Conservation (phyloP, 1,140 invertebrate genomes). For the Magallana gigas region DNA sequence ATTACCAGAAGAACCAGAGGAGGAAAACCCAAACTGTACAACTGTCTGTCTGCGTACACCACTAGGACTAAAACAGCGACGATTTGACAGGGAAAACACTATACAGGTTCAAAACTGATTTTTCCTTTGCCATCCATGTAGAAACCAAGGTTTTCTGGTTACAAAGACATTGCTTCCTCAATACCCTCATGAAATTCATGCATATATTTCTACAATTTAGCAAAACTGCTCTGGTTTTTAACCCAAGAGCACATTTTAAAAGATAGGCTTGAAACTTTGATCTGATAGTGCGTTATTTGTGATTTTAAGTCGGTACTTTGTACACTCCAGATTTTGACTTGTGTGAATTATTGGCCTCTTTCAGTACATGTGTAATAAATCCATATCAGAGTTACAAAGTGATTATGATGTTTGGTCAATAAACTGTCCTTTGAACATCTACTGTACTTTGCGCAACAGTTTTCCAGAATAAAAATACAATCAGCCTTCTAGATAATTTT, state of each 20-base stretch:
- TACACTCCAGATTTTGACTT: conserved; percentile 12
- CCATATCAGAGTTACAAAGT: too few relatives aligned
- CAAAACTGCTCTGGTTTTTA: neutral
- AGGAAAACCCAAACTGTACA: conserved; percentile 47
- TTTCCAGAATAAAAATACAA: too few relatives aligned
- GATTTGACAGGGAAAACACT: conserved; percentile 58
- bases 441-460: too few relatives aligned
- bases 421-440: too few relatives aligned
- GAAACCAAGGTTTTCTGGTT: neutral
- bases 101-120: conserved; percentile 56
- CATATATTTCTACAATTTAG: neutral
- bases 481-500: too few relatives aligned
- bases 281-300: conserved; percentile 8
- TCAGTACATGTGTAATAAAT: too few relatives aligned
- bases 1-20: conserved; percentile 62
- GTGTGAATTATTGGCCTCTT: neutral
- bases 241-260: neutral
- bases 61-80: conserved; percentile 53
- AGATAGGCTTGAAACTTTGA: conserved; percentile 12
- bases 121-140: too few relatives aligned
- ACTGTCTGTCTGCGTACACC: conserved; percentile 63
- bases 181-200: neutral
- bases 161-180: neutral
- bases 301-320: neutral
- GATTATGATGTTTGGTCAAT: too few relatives aligned